Base-by-base conservation (phyloP, 2,113 vertebrate species). In the Brachyhypopomus occidentalis region DNA sequence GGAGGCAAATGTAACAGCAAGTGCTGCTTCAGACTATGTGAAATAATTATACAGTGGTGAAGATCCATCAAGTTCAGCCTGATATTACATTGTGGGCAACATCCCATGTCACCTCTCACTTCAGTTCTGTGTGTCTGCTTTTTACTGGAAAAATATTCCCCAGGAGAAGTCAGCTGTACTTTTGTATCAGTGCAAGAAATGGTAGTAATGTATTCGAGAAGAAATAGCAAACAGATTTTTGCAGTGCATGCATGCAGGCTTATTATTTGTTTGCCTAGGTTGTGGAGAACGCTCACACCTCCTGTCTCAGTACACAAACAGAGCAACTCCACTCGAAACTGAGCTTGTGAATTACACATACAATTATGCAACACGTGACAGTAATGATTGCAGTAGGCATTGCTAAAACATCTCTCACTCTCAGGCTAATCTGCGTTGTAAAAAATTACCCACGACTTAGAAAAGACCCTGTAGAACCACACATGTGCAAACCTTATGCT, bases 261-360 rank as follows among this genome's bases (percentile, higher is more conserved):
- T 63, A 12, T 27, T 62, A 25, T 62, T n/a, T 25, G 6, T 62
- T 22, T 25, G 22, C 23, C 7, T 62, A 22, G 56, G 25, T 27
- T 16, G 20, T 16, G 38, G 22, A 48, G 19, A 41, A 64, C 2
- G 4, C 14, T 62, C 22, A 45, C 14, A 11, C 22, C 62, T 75
- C 73, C 58, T 77, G 8, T 20, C 23, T 52, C 17, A 77, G 41
- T 22, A 30, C 60, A 23, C 59, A 48, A 62, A 75, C 34, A 63
- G 38, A 62, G n/a, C 41, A 16, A 66, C 60, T 27, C 60, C 23
- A 25, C 60, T 27, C 9, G 4, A 62, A 62, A 14, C 22, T 6
- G n/a, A 62, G 25, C 60, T 63, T 9, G 56, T 52, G 38, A 79
- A 62, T 79, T 70, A 72, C 69, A 79, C 69, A 64, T 73, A 55